Percentiles rank a stretch among this genome's conserved stretches.
Conservation (phyloP, 1,140 invertebrate genomes). For the Muscidifurax raptorellus region DNA sequence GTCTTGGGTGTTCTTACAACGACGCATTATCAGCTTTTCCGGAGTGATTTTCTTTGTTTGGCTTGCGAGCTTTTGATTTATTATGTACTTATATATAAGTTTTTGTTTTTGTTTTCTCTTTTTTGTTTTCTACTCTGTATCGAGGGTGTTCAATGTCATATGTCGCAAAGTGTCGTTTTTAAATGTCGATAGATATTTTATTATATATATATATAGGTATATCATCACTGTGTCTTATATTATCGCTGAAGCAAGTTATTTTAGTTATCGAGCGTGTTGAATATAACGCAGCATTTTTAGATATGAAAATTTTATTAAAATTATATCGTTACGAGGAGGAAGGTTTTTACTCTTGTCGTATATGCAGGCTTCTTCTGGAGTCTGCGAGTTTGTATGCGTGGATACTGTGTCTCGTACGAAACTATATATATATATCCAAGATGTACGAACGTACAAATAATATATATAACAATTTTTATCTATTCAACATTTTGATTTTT, state of each 20-base stretch:
- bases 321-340: no score
- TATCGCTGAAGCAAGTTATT: no score
- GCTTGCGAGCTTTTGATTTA: background rate
- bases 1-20: background rate
- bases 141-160: background rate
- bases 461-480: slow-evolving; percentile 26
- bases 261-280: no score
- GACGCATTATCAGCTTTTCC: slow-evolving; percentile 33
- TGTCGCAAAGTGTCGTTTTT: background rate
- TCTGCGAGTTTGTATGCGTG: background rate
- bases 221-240: no score
- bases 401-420: background rate
- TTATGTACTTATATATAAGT: no score
- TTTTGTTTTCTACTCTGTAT: background rate
- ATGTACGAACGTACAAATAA: slow-evolving; percentile 52
- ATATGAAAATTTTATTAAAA: no score
- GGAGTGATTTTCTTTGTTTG: slow-evolving; percentile 9
- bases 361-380: no score
- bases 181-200: background rate
- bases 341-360: no score
- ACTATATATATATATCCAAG: slow-evolving; percentile 2
- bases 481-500: background rate
- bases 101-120: background rate
- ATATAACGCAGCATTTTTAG: no score
- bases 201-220: no score